Evolutionary conservation across 2,888 invertebrate species (phyloP).

Genomic region (Amphiduros pacificus): DNA sequence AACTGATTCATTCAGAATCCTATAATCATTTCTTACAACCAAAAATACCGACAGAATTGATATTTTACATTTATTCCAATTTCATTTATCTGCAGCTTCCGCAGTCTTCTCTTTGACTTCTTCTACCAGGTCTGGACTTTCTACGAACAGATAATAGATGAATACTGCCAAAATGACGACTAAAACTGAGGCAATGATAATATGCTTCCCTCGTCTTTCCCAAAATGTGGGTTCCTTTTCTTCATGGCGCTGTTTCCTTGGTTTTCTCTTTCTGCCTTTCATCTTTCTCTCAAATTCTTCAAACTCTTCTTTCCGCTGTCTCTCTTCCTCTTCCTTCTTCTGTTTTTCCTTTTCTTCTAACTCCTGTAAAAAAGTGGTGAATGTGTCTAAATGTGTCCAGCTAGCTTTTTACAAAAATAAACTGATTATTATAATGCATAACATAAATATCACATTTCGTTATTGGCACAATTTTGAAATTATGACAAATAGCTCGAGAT

Average conservation of each 20-base stretch:
- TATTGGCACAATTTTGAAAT: neutral
- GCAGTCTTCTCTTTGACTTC: no score
- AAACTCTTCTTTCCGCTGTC: constrained; percentile 48
- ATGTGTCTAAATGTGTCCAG: neutral
- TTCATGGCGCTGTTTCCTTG: constrained; percentile 33
- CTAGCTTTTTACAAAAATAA: no score
- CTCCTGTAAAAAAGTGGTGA: constrained; percentile 29
- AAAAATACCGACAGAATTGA: no score
- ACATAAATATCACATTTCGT: no score
- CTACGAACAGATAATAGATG: constrained; percentile 24
- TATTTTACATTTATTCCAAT: no score
- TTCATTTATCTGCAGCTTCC: no score
- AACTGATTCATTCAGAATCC: no score
- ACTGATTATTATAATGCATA: no score
- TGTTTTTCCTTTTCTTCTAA: constrained; percentile 44
- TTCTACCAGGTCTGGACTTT: no score
- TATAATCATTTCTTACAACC: no score
- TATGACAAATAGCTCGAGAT: neutral
- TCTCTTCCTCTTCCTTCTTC: constrained; percentile 44
- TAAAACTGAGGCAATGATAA: constrained; percentile 23
- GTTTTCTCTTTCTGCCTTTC: constrained; percentile 46
- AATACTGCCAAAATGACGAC: constrained; percentile 23
- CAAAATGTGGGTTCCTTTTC: constrained; percentile 19
- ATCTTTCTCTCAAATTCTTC: constrained; percentile 55
- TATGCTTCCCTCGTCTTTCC: constrained; percentile 19